Base-by-base conservation (phyloP, 2,113 vertebrate genomes). In the Mobula birostris region DNA sequence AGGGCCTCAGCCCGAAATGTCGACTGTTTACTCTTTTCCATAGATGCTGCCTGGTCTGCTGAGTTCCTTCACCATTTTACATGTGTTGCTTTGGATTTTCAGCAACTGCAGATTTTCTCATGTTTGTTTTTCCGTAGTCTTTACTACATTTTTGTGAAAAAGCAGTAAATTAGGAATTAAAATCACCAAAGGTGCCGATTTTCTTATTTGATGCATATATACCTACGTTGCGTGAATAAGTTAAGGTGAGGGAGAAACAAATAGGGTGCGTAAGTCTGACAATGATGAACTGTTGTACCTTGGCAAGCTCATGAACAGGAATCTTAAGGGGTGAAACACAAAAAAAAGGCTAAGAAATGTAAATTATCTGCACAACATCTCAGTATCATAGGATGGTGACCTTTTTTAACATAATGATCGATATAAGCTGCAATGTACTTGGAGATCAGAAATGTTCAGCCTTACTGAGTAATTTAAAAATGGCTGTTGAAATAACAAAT, bases 171-270 rank as follows among this genome's bases (percentile, higher is more conserved):
- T 76, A 76, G 40, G 24, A 32, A 93, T 56, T 74, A 27, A 8
- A 74, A 72, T 72, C 1, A 70, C 63, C 21, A 24, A 40, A 74
- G 5, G 68, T 32, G 36, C 91, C 48, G 24, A 93, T 72, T 56
- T 72, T 74, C 70, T 74, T 15, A 93, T 93, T 15, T 21, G 12
- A 0, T 93, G 21, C 36, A 27, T 48, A 32, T 12, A 9, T 40
- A 11, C 19, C 90, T 48, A 48, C 17, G 74, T 63, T 88, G 68
- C 36, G 7, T 72, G 90, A 93, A 88, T n/a, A 70, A 92, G 21
- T 93, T 93, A 93, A 72, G 24, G 48, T 74, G 70, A 74, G 90
- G 40, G 70, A n/a, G 70, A 93, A 93, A 19, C 21, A 21, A n/a
- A 74, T 93, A 93, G 12, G 14, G n/a, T 48, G 24, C 19, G 3